Evolutionary conservation across 2,888 invertebrate species (phyloP).

Genomic region (Serrognathus titanus): DNA sequence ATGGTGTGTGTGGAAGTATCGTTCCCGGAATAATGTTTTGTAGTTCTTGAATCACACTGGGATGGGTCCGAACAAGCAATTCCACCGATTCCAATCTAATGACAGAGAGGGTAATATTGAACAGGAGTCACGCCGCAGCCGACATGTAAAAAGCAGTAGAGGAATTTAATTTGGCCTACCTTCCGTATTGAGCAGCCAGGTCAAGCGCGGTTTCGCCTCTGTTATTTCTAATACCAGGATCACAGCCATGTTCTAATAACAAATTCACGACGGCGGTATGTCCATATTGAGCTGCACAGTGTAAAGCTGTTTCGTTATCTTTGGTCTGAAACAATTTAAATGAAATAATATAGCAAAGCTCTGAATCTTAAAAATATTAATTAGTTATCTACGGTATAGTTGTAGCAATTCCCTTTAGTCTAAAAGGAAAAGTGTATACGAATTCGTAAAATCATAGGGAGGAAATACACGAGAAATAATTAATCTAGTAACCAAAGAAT

Average conservation of each 20-base stretch:
- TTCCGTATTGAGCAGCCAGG: slow-evolving; percentile 88
- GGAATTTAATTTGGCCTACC: slow-evolving; percentile 51
- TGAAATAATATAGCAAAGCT: no score
- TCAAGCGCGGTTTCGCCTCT: slow-evolving; percentile 91
- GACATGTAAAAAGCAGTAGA: slow-evolving; percentile 2
- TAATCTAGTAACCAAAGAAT: no score
- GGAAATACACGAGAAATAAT: no score
- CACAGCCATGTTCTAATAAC: slow-evolving; percentile 79
- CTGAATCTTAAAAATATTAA: no score
- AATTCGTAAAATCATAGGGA: no score
- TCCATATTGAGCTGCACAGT: slow-evolving; percentile 91
- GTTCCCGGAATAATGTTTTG: slow-evolving; percentile 54
- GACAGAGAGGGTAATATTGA: slow-evolving; percentile 10
- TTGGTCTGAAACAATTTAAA: slow-evolving; percentile 61
- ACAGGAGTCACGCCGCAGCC: neutral
- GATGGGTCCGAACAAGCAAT: slow-evolving; percentile 77
- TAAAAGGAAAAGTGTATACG: no score
- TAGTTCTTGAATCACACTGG: slow-evolving; percentile 74
- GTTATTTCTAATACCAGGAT: slow-evolving; percentile 82
- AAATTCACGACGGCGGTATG: slow-evolving; percentile 81
- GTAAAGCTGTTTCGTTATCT: slow-evolving; percentile 88
- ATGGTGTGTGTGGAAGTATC: slow-evolving; percentile 72
- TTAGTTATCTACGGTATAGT: no score
- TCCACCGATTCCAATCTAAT: slow-evolving; percentile 81
- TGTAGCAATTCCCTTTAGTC: no score